These are phyloP conservation scores for Arrhamphus sclerolepis DNA, from an alignment of 2,797 vertebrate species.

Conservation along the genomic window DNA sequence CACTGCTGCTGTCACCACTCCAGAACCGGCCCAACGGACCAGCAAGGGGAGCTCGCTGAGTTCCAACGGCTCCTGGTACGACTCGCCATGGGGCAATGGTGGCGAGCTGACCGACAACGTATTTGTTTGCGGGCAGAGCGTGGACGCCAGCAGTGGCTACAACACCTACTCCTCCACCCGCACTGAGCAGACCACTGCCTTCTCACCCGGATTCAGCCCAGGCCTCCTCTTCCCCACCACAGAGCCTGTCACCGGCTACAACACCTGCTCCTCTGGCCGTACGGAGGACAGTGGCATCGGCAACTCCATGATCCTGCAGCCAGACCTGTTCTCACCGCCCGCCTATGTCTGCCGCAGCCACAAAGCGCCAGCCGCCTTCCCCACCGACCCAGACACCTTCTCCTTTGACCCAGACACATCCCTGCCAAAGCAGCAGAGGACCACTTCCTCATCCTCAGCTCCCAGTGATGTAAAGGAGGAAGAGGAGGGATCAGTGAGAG, in stretches of 20 bases:
- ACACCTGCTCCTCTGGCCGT: constrained; percentile 60
- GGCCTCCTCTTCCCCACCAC: constrained; percentile 28
- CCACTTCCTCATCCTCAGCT: constrained; percentile 75
- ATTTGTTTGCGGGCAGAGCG: constrained; percentile 74
- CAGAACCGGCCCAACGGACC: constrained; percentile 81
- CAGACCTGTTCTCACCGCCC: constrained; percentile 74
- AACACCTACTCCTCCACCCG: constrained; percentile 48
- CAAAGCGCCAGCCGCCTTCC: constrained; percentile 71
- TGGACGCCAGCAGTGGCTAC: constrained; percentile 62
- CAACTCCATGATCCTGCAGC: constrained; percentile 62
- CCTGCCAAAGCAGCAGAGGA: constrained; percentile 52
- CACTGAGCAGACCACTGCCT: constrained; percentile 27
- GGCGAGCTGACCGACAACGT: constrained; percentile 81
- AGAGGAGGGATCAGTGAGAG: constrained; percentile 69
- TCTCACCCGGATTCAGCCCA: constrained; percentile 40
- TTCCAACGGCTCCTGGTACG: constrained; percentile 94
- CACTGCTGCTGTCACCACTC: neutral
- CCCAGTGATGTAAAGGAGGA: constrained; percentile 72
- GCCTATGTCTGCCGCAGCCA: constrained; percentile 73
- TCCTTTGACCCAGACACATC: no score
- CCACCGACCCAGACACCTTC: constrained; percentile 56
- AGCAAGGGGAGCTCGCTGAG: constrained; percentile 94
- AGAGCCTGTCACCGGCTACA: constrained; percentile 30
- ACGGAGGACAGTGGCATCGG: constrained; percentile 76
- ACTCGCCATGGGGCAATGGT: constrained; percentile 88